Evolutionary conservation across 1,140 invertebrate genomes (phyloP), one percentile per base, ranked within the genome.

Genomic region (Whitmania pigra): DNA sequence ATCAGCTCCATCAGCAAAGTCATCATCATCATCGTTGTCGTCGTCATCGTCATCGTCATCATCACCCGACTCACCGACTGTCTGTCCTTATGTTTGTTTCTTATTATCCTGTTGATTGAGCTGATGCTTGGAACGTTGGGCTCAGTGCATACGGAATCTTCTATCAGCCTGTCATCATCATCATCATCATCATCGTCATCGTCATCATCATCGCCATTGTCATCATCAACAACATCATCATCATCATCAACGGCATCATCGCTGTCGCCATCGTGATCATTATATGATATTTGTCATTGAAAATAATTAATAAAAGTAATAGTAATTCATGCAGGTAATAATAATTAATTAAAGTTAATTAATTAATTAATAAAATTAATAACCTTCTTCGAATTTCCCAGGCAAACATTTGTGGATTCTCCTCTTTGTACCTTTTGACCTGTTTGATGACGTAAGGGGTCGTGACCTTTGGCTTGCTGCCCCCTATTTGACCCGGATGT

Each of bases 391-490:
- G 85, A 78, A 99, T 99, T 83, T 99, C 96, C 96, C 95, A 99
- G 4, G 95, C 95, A 82, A 99, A 99, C 94, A 99, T 98, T 25
- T 94, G 99, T 0, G 95, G 95, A 84, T 98, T 98, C 82, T 97
- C 93, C 74, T 92, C 86, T 82, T 99, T 99, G 86, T 99, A 99
- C 76, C 92, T 91, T 0, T 94, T 92, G 75, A 99, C 99, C 57
- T 95, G 93, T 79, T 97, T 93, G 27, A 99, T 95, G 18, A 99
- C 96, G 67, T 92, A 91, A 0, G 95, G 94, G 0, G 96, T 99
- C 2, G 96, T 96, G 43, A 99, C 96, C 84, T 99, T 99, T 15
- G 96, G 96, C 84, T 99, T 99, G 40, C 92, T 95, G n/a, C 96
- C 96, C 3, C 96, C 96, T 78, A 99, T 99, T 49, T 98, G 94